These are phyloP conservation scores for Lacerta viridis DNA, from an alignment of 2,797 vertebrate genomes.

Conservation along the genomic window DNA sequence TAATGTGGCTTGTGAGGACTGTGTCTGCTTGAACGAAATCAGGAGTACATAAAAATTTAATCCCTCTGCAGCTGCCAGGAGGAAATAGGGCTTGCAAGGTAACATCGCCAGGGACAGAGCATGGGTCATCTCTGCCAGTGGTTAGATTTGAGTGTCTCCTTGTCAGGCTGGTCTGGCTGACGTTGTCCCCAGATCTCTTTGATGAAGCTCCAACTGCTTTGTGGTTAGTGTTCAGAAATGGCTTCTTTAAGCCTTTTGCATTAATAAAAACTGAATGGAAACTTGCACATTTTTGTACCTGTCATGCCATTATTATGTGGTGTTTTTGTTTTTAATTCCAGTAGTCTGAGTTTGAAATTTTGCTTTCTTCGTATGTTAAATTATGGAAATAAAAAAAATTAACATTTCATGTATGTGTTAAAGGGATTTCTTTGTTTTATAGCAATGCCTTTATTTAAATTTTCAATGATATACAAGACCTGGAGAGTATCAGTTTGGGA, in stretches of 20 bases:
- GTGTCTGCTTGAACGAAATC: conserved; percentile 27
- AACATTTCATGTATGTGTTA: conserved; percentile 52
- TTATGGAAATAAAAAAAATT: conserved; percentile 83
- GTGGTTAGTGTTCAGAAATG: conserved; percentile 68
- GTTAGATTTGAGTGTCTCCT: conserved; percentile 37
- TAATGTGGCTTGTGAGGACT: conserved; percentile 31
- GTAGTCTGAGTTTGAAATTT: conserved; percentile 78
- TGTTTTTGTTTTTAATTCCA: conserved; percentile 65
- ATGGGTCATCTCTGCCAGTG: conserved; percentile 23
- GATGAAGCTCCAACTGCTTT: conserved; percentile 64
- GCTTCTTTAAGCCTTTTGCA: conserved; percentile 69
- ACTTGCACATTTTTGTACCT: conserved; percentile 77
- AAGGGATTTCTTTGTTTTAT: not conserved
- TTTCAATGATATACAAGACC: not conserved
- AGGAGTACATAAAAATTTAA: not conserved
- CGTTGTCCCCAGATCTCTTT: conserved; percentile 56
- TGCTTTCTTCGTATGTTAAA: conserved; percentile 78
- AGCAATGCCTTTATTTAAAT: not conserved
- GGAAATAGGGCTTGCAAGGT: conserved; percentile 9
- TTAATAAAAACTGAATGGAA: conserved; percentile 69
- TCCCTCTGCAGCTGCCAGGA: conserved; percentile 10
- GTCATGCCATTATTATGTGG: conserved; percentile 71
- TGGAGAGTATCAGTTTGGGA: no score
- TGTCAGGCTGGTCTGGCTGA: conserved; percentile 50
- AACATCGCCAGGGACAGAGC: not conserved